These are phyloP conservation scores for Mohoua ochrocephala DNA, from an alignment of 2,113 vertebrate species.

Conservation along the genomic window DNA sequence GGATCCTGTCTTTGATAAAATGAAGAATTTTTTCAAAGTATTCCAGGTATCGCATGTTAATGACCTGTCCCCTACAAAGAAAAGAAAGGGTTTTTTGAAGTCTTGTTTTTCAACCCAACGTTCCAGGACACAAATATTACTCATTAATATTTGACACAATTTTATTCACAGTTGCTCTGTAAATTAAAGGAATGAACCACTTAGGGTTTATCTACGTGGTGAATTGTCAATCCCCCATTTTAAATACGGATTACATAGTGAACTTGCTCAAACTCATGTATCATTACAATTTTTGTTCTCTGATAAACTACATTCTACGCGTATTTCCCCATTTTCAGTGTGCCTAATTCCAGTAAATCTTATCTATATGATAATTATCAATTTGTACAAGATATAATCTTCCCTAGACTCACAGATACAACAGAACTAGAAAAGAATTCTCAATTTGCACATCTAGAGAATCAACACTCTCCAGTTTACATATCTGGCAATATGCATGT, in stretches of 20 bases:
- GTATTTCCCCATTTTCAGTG: not conserved
- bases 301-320: not conserved
- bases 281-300: not conserved
- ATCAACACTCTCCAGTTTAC: not conserved
- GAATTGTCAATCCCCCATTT: not conserved
- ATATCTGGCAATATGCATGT: not conserved
- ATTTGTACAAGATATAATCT: not conserved
- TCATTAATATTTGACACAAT: not conserved
- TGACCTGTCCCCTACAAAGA: conserved; percentile 87
- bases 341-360: not conserved
- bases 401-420: not conserved
- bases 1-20: conserved; percentile 97
- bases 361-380: not conserved
- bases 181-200: not conserved
- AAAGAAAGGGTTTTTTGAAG: not conserved
- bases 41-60: conserved; percentile 94
- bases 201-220: not conserved
- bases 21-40: conserved; percentile 96
- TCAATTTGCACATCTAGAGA: not conserved
- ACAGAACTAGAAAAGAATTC: not conserved
- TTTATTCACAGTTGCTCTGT: not conserved
- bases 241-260: not conserved
- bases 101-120: not conserved
- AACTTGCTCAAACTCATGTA: not conserved
- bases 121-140: not conserved